Evolutionary conservation across 1,140 invertebrate genomes (phyloP), one percentile per base, ranked within the genome.

Genomic region (Drosophila chauvacae): DNA sequence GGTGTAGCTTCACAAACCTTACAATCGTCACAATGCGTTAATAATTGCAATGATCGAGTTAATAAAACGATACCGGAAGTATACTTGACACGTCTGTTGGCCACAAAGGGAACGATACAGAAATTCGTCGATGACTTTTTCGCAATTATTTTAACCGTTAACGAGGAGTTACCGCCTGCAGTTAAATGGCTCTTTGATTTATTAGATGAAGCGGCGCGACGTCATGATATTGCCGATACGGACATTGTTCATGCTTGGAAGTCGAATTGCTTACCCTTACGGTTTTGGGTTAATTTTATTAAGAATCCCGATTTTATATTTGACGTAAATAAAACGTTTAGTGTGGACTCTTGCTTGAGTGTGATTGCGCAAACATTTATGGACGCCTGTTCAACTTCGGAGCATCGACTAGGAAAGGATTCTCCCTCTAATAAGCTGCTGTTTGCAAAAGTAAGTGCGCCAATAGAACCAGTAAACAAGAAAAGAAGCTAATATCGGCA

Each of bases 221-320:
- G 95, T 60, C 96, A 98, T 87, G 96, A 96, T 37, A 97, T 98
- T 44, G 94, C 95, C 56, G 96, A 97, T 92, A 96, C 97, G 1
- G 97, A 98, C 93, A 97, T 98, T 42, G 95, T 98, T 2, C 97
- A 99, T 92, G 97, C 98, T 3, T 99, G 98, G 98, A 99, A 99
- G 94, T 98, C 97, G 2, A 99, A 99, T 81, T 97, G 97, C 94
- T 95, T 98, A 91, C 97, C 98, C 42, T 94, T 99, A 51, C 94
- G 98, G 80, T 98, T 99, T 94, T 99, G 98, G 98, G 97, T 98
- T 16, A 98, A 98, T 93, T 97, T 99, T 79, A 98, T 99, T 61
- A 99, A 98, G 93, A 98, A 98, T 94, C 98, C 98, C 9, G 97
- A 99, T 93, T 98, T 98, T 92, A 97, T 99, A 92, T 98, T 99